Evolutionary conservation across 2,113 vertebrate species (phyloP).

Genomic region (Camelus bactrianus): DNA sequence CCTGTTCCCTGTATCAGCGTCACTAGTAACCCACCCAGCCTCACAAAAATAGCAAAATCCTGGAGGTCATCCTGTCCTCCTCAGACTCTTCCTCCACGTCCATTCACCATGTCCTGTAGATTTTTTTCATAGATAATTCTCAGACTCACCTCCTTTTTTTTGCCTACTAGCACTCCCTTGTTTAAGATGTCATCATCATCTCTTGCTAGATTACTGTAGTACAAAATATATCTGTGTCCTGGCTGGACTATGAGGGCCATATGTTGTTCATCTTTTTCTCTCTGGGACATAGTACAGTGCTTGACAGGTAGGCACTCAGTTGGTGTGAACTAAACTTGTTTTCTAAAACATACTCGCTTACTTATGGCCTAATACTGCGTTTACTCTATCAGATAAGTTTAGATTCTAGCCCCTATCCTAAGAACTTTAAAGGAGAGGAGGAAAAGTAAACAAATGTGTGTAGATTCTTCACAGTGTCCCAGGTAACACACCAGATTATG

Average conservation of each 20-base stretch:
- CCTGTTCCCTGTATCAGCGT: neutral
- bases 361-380: neutral
- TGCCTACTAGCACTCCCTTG: neutral
- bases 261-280: neutral
- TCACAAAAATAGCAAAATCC: neutral
- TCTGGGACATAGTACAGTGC: neutral
- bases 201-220: neutral
- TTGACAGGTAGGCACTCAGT: neutral
- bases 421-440: neutral
- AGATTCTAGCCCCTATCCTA: neutral
- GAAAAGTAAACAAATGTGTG: neutral
- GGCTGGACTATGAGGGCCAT: neutral
- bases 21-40: neutral
- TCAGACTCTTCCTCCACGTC: neutral
- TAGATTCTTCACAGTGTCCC: neutral
- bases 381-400: neutral
- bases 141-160: neutral
- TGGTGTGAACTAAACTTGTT: neutral
- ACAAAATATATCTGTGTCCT: neutral
- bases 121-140: neutral
- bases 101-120: neutral
- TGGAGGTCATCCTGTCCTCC: neutral
- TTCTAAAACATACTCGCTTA: neutral
- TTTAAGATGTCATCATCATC: neutral
- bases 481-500: neutral